Percentiles rank a stretch among this genome's conserved stretches.
These are phyloP conservation scores for Drosophila nigricruria DNA, from an alignment of 2,888 invertebrate species.

Conservation along the genomic window DNA sequence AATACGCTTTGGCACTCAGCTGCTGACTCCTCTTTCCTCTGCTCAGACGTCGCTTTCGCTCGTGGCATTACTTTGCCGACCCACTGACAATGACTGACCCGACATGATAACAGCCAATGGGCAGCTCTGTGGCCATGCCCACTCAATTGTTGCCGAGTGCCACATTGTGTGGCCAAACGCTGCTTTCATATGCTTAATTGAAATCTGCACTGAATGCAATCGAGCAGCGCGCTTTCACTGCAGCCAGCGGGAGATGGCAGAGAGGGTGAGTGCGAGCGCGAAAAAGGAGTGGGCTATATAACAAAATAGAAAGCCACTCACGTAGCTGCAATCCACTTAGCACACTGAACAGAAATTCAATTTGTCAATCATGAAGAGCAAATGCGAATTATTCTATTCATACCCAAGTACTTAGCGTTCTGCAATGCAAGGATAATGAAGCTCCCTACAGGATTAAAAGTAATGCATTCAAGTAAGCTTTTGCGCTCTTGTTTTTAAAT, in stretches of 20 bases:
- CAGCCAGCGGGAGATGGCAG: neutral
- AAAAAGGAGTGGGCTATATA: neutral
- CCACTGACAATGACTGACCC: constrained; percentile 23
- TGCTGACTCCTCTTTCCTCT: constrained; percentile 4
- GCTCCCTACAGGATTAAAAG: too few relatives aligned
- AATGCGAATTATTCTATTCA: constrained; percentile 7
- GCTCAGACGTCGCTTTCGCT: neutral
- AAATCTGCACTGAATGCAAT: constrained; percentile 34
- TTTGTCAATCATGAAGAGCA: constrained; percentile 15
- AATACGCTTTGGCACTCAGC: constrained; percentile 41
- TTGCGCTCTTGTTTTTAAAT: too few relatives aligned
- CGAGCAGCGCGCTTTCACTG: neutral
- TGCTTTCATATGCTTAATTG: constrained; percentile 60
- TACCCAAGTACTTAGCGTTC: too few relatives aligned
- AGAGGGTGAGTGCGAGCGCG: too few relatives aligned
- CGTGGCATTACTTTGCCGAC: constrained; percentile 9
- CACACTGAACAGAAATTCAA: constrained; percentile 8
- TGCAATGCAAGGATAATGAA: neutral
- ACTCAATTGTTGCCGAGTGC: constrained; percentile 36
- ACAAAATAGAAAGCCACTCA: constrained; percentile 13
- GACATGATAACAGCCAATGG: constrained; percentile 34
- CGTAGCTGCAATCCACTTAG: constrained; percentile 14
- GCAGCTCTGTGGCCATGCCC: constrained; percentile 21
- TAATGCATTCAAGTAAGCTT: neutral
- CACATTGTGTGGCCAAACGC: constrained; percentile 37